Percentiles rank a stretch among this genome's conserved stretches.
phyloP scores from a whole-genome alignment of 2,113 vertebrate genomes.

The Corythoichthys haematopterus region DNA sequence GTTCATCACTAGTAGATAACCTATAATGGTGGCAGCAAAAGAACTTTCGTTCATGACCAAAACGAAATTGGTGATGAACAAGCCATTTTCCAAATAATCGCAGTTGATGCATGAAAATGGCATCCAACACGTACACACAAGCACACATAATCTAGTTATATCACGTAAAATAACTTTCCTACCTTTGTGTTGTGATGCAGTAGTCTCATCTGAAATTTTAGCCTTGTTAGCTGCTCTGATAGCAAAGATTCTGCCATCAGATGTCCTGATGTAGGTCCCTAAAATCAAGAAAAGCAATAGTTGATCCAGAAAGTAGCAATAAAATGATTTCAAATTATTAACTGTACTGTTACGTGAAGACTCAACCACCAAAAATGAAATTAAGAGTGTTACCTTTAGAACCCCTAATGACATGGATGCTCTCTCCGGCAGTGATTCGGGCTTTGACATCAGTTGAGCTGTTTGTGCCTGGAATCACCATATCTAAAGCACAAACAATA shows the following conservation, averaged over 20 bases:
- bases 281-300: slow-evolving; percentile 12
- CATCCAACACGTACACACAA: background rate
- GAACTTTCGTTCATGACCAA: too few relatives aligned
- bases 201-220: slow-evolving; percentile 75
- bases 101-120: background rate
- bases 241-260: slow-evolving; percentile 92
- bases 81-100: background rate
- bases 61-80: too few relatives aligned
- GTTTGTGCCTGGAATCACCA: slow-evolving; percentile 93
- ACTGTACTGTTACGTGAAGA: background rate
- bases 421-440: slow-evolving; percentile 87
- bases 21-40: too few relatives aligned
- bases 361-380: background rate
- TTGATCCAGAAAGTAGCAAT: background rate
- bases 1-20: too few relatives aligned
- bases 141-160: background rate
- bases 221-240: slow-evolving; percentile 87
- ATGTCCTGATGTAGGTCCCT: slow-evolving; percentile 94
- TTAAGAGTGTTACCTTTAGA: slow-evolving; percentile 80
- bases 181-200: slow-evolving; percentile 79
- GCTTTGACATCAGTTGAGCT: slow-evolving; percentile 87
- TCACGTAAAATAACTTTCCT: background rate
- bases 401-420: slow-evolving; percentile 92
- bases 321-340: too few relatives aligned
- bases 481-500: slow-evolving; percentile 71